phyloP scores from a whole-genome alignment of 2,888 invertebrate species.

The Strigamia crassipes region DNA sequence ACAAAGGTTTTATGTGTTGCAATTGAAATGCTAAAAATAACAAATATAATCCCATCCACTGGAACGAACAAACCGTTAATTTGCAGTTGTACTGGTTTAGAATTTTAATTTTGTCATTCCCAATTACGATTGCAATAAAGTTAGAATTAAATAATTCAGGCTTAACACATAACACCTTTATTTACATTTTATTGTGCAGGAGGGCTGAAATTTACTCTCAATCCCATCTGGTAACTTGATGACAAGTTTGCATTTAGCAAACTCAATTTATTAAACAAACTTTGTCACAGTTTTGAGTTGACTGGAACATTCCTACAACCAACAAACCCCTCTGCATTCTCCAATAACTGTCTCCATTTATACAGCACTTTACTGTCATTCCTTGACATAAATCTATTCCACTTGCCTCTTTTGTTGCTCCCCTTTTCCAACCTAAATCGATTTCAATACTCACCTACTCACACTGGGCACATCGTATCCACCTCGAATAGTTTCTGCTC shows the following conservation, averaged over 20 bases:
- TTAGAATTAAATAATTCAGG: too few species aligned
- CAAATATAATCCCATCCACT: too few species aligned
- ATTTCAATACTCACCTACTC: slow-evolving; percentile 50
- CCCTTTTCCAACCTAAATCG: slow-evolving; percentile 34
- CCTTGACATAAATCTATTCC: slow-evolving; percentile 11
- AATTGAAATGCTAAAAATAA: too few species aligned
- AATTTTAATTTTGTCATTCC: too few species aligned
- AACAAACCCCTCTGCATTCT: background rate
- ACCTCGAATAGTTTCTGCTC: slow-evolving; percentile 86
- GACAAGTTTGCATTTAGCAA: background rate
- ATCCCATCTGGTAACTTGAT: background rate
- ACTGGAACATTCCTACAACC: background rate
- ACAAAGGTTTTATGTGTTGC: too few species aligned
- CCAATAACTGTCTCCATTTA: slow-evolving; percentile 38
- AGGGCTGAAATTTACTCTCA: too few species aligned
- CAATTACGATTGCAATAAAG: too few species aligned
- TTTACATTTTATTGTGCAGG: too few species aligned
- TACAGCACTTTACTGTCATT: slow-evolving; percentile 20
- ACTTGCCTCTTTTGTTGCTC: slow-evolving; percentile 32
- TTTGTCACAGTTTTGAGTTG: background rate
- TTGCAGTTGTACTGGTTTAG: too few species aligned
- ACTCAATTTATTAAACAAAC: slow-evolving; percentile 14
- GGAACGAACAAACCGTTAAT: too few species aligned
- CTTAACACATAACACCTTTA: too few species aligned
- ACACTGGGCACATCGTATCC: slow-evolving; percentile 91